Evolutionary conservation across 2,888 invertebrate species (phyloP).

Genomic region (Ceramica pisi): DNA sequence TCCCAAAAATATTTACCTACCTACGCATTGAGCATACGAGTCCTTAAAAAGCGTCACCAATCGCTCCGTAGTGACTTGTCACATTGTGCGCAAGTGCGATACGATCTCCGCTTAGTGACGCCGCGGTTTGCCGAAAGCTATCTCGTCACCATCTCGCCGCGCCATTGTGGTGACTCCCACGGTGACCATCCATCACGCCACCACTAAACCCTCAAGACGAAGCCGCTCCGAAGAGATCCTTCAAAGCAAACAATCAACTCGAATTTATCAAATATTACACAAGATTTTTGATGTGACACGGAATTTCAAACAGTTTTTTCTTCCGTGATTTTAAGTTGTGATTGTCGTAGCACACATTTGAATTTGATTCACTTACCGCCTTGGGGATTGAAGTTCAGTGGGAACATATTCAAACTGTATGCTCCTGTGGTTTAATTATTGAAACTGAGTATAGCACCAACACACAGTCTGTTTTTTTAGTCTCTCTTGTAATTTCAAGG

Average conservation of each 20-base stretch:
- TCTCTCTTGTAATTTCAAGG: too few species aligned
- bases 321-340: conserved; percentile 31
- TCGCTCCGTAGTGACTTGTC: conserved; percentile 79
- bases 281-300: conserved; percentile 58
- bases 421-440: neutral
- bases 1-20: conserved; percentile 47
- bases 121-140: conserved; percentile 86
- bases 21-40: conserved; percentile 55
- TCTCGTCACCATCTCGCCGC: conserved; percentile 75
- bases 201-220: conserved; percentile 81
- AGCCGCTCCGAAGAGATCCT: conserved; percentile 73
- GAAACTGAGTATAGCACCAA: neutral
- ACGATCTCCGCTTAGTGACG: conserved; percentile 78
- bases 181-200: conserved; percentile 79
- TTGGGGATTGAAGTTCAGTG: conserved; percentile 4
- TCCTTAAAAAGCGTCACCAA: conserved; percentile 71
- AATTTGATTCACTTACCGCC: conserved; percentile 20
- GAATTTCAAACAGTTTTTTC: conserved; percentile 58
- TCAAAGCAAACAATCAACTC: conserved; percentile 57
- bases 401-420: neutral
- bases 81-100: conserved; percentile 71
- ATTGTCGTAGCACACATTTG: conserved; percentile 30
- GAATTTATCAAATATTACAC: conserved; percentile 59
- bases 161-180: conserved; percentile 75
- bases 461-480: neutral